Evolutionary conservation across 2,797 vertebrate genomes (phyloP), one percentile per base, ranked within the genome.

Genomic region (Pipistrellus kuhlii): DNA sequence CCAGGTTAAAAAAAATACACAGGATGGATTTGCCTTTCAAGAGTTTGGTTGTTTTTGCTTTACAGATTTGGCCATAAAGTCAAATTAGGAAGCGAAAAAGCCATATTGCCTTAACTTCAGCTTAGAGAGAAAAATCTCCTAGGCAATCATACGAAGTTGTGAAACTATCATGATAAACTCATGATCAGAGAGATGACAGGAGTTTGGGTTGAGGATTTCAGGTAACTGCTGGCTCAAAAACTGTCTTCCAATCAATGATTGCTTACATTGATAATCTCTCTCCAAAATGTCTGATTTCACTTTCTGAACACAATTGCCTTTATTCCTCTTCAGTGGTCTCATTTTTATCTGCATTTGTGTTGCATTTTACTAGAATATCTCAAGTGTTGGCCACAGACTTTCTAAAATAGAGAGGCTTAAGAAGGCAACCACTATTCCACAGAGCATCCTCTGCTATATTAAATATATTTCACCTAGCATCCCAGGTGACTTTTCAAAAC

Each of bases 21-120:
- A 85, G 71, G 64, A 53, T 92, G 72, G 44, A 75, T 53, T 55
- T 78, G 44, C 66, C 78, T 93, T 92, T 94, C 38, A 78, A 95
- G 62, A 80, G 30, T 57, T 30, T 83, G 66, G 23, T 88, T 95
- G 82, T 88, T 96, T 94, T 80, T 95, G 46, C 66, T 90, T 90
- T 88, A 83, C 11, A 88, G 27, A 76, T 4, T 85, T 77, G 41
- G 27, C 6, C 72, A 88, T 69, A 68, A 83, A 91, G 48, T 80
- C n/a, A 88, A 87, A 85, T 87, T 59, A 89, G 46, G 9, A 81
- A 88, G 64, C 10, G 23, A 73, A 80, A 83, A 48, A 41, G 12
- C 21, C 62, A 77, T 38, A 55, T 20, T 59, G 30, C 8, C 44
- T 88, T 83, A 25, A 59, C 72, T 91, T 81, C 35, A 89, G 30